These are phyloP conservation scores for Pipistrellus kuhlii DNA, from an alignment of 2,797 vertebrate species.

Conservation along the genomic window DNA sequence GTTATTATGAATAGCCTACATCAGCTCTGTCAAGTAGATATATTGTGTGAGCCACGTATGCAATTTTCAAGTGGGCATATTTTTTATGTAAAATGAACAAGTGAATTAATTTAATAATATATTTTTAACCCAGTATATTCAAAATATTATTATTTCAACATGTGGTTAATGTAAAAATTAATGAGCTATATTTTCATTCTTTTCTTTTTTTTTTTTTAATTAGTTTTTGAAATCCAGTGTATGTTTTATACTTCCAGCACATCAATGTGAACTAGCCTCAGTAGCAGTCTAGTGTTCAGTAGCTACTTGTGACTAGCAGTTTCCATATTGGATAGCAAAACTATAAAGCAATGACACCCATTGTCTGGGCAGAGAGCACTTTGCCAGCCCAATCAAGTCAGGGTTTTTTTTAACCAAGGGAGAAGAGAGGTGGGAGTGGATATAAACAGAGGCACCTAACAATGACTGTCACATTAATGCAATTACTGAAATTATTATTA, in stretches of 20 bases:
- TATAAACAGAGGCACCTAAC: neutral
- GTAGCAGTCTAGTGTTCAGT: neutral
- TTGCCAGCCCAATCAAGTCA: neutral
- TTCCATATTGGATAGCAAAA: neutral
- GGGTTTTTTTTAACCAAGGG: neutral
- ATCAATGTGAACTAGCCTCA: neutral
- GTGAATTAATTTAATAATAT: neutral
- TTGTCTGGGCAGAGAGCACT: neutral
- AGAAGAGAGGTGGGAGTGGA: neutral
- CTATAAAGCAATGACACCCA: neutral
- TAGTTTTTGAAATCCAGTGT: slow-evolving; percentile 2
- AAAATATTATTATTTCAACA: neutral
- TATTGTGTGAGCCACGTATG: neutral
- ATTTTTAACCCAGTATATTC: neutral
- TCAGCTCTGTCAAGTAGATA: neutral
- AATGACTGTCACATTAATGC: neutral
- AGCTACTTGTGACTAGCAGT: neutral
- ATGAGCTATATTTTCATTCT: neutral
- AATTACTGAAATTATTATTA: slow-evolving; percentile 25
- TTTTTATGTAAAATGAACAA: neutral
- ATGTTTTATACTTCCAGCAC: neutral
- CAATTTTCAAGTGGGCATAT: neutral
- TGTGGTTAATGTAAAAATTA: neutral
- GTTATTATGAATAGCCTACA: neutral
- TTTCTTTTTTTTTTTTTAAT: neutral